phyloP scores from a whole-genome alignment of 2,888 invertebrate species.

The Galerucella calmariensis region DNA sequence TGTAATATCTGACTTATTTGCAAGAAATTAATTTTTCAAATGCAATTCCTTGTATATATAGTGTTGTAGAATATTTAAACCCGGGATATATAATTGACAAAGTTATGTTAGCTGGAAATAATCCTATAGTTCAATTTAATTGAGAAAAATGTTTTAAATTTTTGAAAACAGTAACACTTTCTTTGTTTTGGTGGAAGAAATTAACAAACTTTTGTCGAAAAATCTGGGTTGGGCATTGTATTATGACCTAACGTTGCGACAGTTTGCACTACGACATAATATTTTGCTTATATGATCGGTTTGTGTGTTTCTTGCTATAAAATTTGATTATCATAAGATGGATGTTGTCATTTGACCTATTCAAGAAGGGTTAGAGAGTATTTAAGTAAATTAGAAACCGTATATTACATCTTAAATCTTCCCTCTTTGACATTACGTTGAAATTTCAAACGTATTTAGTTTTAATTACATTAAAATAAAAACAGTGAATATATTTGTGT shows the following conservation, averaged over 20 bases:
- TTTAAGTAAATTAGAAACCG: neutral
- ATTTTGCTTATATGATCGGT: neutral
- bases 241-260: too few species aligned
- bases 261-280: neutral
- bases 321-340: neutral
- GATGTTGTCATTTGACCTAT: neutral
- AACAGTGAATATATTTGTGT: too few species aligned
- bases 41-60: neutral
- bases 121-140: too few species aligned
- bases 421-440: neutral
- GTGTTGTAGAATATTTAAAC: neutral
- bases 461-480: neutral
- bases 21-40: neutral
- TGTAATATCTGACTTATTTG: conserved; percentile 16
- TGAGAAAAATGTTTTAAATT: too few species aligned
- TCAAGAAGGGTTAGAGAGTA: neutral
- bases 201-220: too few species aligned
- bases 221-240: too few species aligned
- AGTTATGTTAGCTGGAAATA: too few species aligned
- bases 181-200: too few species aligned
- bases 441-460: neutral
- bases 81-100: too few species aligned
- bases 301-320: neutral
- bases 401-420: neutral
- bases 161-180: too few species aligned